phyloP scores from a whole-genome alignment of 2,113 vertebrate genomes.

The Dicentrarchus labrax region DNA sequence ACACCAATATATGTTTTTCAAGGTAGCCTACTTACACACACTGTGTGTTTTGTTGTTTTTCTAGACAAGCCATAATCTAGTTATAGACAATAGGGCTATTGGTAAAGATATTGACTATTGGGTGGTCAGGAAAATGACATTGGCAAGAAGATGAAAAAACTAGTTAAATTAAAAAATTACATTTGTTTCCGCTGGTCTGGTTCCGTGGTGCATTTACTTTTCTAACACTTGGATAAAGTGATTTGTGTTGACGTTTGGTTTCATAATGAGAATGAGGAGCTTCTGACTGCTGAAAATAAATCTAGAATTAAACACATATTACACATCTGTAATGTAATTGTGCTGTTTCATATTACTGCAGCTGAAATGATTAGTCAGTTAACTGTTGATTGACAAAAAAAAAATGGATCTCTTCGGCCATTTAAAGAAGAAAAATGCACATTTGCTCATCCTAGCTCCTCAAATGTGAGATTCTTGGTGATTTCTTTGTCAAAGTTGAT shows the following conservation, averaged over 20 bases:
- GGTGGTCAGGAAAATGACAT: not conserved
- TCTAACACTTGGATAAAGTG: not conserved
- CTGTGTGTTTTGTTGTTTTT: not conserved
- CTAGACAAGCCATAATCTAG: conserved; percentile 9
- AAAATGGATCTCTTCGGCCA: not conserved
- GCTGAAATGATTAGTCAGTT: not conserved
- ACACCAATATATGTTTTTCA: not conserved
- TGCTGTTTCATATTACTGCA: not conserved
- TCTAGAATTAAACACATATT: not conserved
- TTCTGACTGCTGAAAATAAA: not conserved
- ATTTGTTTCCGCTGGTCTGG: not conserved
- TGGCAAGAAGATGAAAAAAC: not conserved
- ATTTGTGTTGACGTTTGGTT: too few species aligned
- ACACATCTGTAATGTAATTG: not conserved
- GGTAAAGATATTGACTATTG: not conserved
- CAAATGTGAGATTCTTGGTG: not conserved
- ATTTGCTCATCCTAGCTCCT: not conserved
- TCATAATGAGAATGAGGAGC: too few species aligned
- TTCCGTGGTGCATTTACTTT: not conserved
- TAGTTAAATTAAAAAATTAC: not conserved
- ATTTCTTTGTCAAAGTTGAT: not conserved
- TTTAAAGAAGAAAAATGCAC: not conserved
- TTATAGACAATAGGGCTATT: conserved; percentile 1
- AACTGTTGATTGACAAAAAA: not conserved
- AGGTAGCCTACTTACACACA: not conserved